Conservation (phyloP, 64 coral and sea anemone genomes). For the Actinia tenebrosa region DNA sequence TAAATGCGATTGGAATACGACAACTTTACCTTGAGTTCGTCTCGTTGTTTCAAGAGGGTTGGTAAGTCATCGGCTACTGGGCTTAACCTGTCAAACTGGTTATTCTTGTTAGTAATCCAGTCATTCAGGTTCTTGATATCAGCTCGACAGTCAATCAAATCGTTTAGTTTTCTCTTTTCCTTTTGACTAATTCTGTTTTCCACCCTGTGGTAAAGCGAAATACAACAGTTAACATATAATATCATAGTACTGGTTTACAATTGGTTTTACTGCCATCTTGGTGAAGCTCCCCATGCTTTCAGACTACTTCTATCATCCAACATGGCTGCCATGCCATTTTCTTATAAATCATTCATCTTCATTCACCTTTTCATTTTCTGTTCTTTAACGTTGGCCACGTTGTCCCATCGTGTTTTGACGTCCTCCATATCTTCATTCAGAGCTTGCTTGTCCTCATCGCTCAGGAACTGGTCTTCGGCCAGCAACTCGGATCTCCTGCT, state of each 20-base stretch:
- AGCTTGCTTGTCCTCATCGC: conserved; percentile 50
- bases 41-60: conserved; percentile 49
- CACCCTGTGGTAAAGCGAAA: conserved; percentile 14
- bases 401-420: conserved; percentile 41
- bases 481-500: conserved; percentile 30
- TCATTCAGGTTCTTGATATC: conserved; percentile 59
- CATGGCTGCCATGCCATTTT: background rate
- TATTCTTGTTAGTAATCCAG: conserved; percentile 61
- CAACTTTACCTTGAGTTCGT: conserved; percentile 58
- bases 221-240: too few relatives aligned
- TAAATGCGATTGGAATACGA: too few relatives aligned
- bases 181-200: conserved; percentile 39
- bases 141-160: conserved; percentile 39
- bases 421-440: conserved; percentile 60
- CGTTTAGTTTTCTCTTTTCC: conserved; percentile 51
- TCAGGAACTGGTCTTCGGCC: conserved; percentile 25
- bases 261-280: too few relatives aligned
- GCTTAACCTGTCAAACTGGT: conserved; percentile 50
- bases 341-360: background rate
- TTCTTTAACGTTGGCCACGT: conserved; percentile 30
- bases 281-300: too few relatives aligned
- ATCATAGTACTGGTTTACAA: too few relatives aligned
- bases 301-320: too few relatives aligned
- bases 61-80: conserved; percentile 55
- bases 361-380: conserved; percentile 43